Percentiles rank a stretch among this genome's conserved stretches.
phyloP scores from a whole-genome alignment of 2,888 invertebrate genomes.

The Iselma pallidipennis region DNA sequence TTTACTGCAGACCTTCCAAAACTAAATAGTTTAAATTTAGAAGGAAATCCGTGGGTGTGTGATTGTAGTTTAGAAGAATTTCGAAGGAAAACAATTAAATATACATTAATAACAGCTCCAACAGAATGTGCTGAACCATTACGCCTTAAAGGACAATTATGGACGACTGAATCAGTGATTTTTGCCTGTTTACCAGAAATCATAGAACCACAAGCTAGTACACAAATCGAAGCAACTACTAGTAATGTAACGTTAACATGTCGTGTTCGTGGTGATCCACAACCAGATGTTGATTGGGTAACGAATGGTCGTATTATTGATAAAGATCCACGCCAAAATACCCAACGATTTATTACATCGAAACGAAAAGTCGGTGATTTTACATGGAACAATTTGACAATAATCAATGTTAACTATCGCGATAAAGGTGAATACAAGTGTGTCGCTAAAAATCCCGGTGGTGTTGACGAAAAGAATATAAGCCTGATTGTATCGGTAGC shows the following conservation, averaged over 20 bases:
- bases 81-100: constrained; percentile 73
- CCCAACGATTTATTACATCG: constrained; percentile 55
- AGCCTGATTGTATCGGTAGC: constrained; percentile 58
- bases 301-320: constrained; percentile 68
- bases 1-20: constrained; percentile 68
- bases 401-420: constrained; percentile 55
- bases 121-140: constrained; percentile 75
- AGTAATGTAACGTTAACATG: constrained; percentile 75
- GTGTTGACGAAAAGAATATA: constrained; percentile 75
- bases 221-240: constrained; percentile 63
- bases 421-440: constrained; percentile 66
- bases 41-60: constrained; percentile 86
- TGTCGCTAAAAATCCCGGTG: constrained; percentile 80
- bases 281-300: constrained; percentile 76
- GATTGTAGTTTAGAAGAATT: constrained; percentile 82
- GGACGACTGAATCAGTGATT: constrained; percentile 73
- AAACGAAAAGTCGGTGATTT: constrained; percentile 39
- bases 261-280: constrained; percentile 74
- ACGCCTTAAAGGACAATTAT: constrained; percentile 68
- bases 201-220: constrained; percentile 64
- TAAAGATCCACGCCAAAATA: constrained; percentile 55
- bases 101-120: constrained; percentile 74
- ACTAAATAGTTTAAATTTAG: constrained; percentile 73
- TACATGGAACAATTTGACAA: constrained; percentile 65
- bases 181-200: constrained; percentile 85